Conservation (phyloP, 2,888 invertebrate species). For the Agrotis segetum region DNA sequence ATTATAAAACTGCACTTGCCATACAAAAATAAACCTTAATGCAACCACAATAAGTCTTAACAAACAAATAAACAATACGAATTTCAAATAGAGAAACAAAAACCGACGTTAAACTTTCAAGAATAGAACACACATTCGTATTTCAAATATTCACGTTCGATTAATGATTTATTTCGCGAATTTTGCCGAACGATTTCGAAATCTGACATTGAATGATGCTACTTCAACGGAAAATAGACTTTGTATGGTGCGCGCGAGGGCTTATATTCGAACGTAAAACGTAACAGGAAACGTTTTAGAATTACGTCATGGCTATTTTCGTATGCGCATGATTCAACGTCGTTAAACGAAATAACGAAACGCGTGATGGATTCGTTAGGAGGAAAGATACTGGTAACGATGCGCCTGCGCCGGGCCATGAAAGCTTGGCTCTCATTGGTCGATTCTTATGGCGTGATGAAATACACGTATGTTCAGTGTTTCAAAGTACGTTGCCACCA, state of each 20-base stretch:
- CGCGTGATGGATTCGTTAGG: constrained; percentile 56
- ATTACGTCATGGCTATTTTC: constrained; percentile 60
- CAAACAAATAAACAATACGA: neutral
- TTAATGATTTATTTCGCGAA: constrained; percentile 47
- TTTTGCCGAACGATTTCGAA: constrained; percentile 32
- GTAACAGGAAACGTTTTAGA: constrained; percentile 43
- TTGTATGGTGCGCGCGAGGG: constrained; percentile 22
- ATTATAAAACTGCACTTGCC: constrained; percentile 10
- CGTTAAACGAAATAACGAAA: constrained; percentile 69
- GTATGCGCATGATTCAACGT: constrained; percentile 60
- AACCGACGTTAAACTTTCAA: constrained; percentile 12
- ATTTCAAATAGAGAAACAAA: constrained; percentile 35
- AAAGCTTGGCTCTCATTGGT: constrained; percentile 30
- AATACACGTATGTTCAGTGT: constrained; percentile 3
- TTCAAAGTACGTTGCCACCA: constrained; percentile 6
- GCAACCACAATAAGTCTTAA: neutral
- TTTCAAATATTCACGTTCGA: constrained; percentile 22
- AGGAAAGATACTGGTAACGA: constrained; percentile 18
- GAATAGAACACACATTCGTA: constrained; percentile 49
- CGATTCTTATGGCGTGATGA: neutral
- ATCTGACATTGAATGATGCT: constrained; percentile 44
- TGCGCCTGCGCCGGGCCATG: neutral
- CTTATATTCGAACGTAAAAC: constrained; percentile 36
- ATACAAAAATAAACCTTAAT: constrained; percentile 26
- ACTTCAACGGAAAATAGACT: constrained; percentile 42